Conservation (phyloP, 2,113 vertebrate genomes). For the Thymallus thymallus region DNA sequence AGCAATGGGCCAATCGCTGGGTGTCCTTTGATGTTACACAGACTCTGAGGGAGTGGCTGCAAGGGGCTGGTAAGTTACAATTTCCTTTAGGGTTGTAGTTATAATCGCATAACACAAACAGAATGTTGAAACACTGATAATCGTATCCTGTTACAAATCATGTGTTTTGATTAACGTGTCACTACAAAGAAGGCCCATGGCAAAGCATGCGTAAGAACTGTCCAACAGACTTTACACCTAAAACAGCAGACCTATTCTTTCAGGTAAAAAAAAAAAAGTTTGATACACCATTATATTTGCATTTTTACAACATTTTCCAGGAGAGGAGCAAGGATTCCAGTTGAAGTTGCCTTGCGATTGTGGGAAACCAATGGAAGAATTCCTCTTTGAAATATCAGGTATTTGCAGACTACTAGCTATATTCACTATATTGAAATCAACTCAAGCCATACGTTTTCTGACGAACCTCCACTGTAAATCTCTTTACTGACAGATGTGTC, state of each 20-base stretch:
- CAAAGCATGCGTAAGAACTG: neutral
- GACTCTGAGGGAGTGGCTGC: constrained; percentile 70
- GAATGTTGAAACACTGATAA: neutral
- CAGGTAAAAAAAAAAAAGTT: no score
- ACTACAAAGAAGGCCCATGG: neutral
- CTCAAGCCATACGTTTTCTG: neutral
- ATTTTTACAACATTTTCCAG: constrained; percentile 40
- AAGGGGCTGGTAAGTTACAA: constrained; percentile 52
- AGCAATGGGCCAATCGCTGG: constrained; percentile 53
- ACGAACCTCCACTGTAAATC: neutral
- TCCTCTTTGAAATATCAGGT: constrained; percentile 37
- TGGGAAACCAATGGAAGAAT: constrained; percentile 18
- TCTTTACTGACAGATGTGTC: neutral
- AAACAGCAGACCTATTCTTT: neutral
- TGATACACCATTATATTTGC: neutral
- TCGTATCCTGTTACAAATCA: neutral
- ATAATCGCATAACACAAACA: neutral
- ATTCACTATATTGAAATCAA: neutral
- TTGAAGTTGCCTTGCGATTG: constrained; percentile 68
- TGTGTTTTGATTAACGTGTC: neutral
- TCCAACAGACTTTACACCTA: neutral
- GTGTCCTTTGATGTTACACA: constrained; percentile 77
- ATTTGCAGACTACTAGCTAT: neutral
- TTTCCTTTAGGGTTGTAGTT: neutral
- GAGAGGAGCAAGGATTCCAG: constrained; percentile 56